Evolutionary conservation across 2,888 invertebrate species (phyloP), one percentile per base, ranked within the genome.

Genomic region (Altica lythri): DNA sequence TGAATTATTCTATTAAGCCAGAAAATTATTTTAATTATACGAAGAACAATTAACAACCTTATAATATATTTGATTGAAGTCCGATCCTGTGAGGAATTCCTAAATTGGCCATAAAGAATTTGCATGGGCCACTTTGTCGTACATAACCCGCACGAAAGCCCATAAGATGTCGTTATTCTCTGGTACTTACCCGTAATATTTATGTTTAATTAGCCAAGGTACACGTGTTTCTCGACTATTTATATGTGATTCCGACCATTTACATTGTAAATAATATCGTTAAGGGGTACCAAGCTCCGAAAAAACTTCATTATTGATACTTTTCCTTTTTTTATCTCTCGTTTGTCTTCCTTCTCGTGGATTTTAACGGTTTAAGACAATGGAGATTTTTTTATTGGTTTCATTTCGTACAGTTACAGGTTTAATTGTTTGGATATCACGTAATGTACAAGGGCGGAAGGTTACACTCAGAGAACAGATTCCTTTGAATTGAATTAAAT

Each of bases 61-160:
- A n/a, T n/a, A n/a, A n/a, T n/a, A n/a, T n/a, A n/a, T n/a, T n/a
- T n/a, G n/a, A n/a, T n/a, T 16, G 16, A 45, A 18, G 25, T 25
- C 58, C 58, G 49, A 37, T 32, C 55, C 58, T 59, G 58, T 18
- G 6, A 30, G 48, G 44, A 34, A 35, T 44, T 52, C 53, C 50
- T 49, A 55, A 61, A 62, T 60, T 59, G 64, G 48, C 57, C 44
- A 59, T 59, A 58, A 60, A 60, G 59, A 60, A 64, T 64, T 62
- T 61, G 56, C 60, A 57, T 58, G 56, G 61, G 55, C 56, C 56
- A 56, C 56, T 63, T 58, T 55, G 40, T 53, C 54, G 57, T 46
- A 57, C 65, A 65, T 65, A 65, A 65, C 60, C 60, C 47, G 63
- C 63, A 65, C 62, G 63, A 61, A 60, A 59, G 54, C 40, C 60